Conservation (phyloP, 1,140 invertebrate species). For the Lordiphosa collinella region DNA sequence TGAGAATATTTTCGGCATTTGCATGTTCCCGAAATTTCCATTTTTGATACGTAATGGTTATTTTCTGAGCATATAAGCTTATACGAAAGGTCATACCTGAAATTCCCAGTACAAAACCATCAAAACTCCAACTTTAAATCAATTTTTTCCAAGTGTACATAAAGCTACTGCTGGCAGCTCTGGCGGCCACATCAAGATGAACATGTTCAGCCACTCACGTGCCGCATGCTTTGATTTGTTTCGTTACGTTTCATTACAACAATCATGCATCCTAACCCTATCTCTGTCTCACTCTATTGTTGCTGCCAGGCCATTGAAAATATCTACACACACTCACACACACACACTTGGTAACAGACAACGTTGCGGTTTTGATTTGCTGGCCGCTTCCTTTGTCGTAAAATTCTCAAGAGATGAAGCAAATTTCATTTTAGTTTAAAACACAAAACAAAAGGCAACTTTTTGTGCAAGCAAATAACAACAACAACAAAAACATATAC, state of each 20-base stretch:
- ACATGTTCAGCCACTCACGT: constrained; percentile 68
- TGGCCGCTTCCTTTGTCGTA: constrained; percentile 40
- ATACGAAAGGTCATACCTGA: no score
- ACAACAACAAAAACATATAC: constrained; percentile 14
- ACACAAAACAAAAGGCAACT: constrained; percentile 56
- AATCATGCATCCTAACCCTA: constrained; percentile 33
- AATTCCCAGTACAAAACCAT: no score
- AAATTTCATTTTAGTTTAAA: constrained; percentile 66
- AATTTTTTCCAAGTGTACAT: background rate
- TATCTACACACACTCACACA: constrained; percentile 8
- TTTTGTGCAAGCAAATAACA: constrained; percentile 35
- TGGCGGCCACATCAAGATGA: constrained; percentile 40
- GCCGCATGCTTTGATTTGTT: constrained; percentile 74
- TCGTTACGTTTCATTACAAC: constrained; percentile 75
- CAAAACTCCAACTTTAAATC: background rate
- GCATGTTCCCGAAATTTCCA: no score
- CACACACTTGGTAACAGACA: constrained; percentile 8
- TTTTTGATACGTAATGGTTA: no score
- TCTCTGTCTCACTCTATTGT: background rate
- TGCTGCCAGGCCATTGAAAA: constrained; percentile 9
- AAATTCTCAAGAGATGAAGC: constrained; percentile 60
- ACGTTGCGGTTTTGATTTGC: constrained; percentile 58
- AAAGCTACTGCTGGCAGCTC: constrained; percentile 11
- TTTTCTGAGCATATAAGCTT: no score
- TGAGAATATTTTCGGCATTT: no score